Conservation (phyloP, 2,888 invertebrate genomes). For the Drosophila picticornis region DNA sequence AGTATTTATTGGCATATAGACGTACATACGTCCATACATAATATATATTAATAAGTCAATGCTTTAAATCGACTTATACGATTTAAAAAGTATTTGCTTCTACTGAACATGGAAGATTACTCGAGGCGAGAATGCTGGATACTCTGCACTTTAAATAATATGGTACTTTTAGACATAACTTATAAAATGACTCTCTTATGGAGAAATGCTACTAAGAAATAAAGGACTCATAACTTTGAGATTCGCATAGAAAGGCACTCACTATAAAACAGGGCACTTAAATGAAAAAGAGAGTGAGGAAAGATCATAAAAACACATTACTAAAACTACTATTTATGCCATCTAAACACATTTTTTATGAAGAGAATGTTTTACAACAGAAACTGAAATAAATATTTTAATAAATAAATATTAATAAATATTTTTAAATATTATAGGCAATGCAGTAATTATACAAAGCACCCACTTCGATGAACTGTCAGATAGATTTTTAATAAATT, state of each 20-base stretch:
- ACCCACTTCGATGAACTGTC: not conserved
- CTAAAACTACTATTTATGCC: not conserved
- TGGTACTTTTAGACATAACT: not conserved
- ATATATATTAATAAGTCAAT: not conserved
- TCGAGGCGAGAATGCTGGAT: not conserved
- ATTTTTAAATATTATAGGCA: too few species aligned
- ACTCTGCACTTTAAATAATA: not conserved
- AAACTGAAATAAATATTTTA: not conserved
- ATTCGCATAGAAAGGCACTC: not conserved
- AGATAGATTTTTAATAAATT: not conserved
- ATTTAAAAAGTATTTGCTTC: not conserved
- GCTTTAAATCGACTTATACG: not conserved
- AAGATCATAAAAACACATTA: not conserved
- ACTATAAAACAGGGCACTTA: not conserved
- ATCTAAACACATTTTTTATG: not conserved
- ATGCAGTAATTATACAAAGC: not conserved
- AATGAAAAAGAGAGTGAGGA: not conserved
- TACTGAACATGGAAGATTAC: not conserved
- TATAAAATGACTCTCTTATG: not conserved
- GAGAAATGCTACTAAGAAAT: not conserved
- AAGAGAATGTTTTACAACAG: not conserved
- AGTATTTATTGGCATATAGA: conserved; percentile 1
- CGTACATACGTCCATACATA: not conserved
- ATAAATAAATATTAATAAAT: too few species aligned
- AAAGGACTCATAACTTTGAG: not conserved